phyloP scores from a whole-genome alignment of 2,888 invertebrate genomes.

The Yponomeuta malinellus region DNA sequence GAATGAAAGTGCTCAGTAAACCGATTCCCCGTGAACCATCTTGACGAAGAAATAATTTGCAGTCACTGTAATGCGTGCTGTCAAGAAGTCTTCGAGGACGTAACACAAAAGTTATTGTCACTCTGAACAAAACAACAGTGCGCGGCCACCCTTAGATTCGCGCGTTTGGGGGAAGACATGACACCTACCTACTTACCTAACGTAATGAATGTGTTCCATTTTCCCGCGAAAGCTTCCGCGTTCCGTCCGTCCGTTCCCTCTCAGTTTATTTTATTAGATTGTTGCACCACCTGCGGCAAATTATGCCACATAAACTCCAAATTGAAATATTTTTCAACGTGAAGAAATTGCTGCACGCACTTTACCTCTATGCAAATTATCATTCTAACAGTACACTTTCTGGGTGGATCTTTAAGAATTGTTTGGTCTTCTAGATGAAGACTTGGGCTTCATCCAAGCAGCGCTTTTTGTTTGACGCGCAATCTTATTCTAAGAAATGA shows the following conservation, averaged over 20 bases:
- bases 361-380: not conserved
- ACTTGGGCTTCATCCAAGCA: not conserved
- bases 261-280: not conserved
- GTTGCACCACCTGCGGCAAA: not conserved
- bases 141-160: not conserved
- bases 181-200: not conserved
- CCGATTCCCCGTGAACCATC: no score
- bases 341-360: not conserved
- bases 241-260: not conserved
- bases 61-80: no score
- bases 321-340: not conserved
- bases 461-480: not conserved
- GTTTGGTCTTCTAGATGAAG: not conserved
- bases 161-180: not conserved
- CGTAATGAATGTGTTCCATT: not conserved
- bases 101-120: no score
- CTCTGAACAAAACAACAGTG: no score
- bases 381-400: not conserved
- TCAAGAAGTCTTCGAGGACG: no score
- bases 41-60: no score
- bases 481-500: not conserved
- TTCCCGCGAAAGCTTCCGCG: not conserved
- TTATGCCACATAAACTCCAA: not conserved
- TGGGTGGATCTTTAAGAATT: not conserved
- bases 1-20: no score